These are phyloP conservation scores for Neodontobutis hainanensis DNA, from an alignment of 2,113 vertebrate species.

Conservation along the genomic window DNA sequence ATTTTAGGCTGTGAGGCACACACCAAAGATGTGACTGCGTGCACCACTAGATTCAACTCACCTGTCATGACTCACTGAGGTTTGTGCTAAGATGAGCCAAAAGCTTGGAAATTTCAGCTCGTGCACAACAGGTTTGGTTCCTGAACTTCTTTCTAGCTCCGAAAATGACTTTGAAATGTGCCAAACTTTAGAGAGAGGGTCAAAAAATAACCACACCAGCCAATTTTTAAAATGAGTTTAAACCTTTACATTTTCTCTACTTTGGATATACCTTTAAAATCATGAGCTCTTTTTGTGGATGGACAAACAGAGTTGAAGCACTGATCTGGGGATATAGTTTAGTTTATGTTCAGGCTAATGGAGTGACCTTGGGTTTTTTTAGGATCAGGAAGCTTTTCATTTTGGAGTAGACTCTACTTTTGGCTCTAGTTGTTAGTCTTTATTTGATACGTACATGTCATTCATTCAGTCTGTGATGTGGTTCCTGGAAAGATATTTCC, in stretches of 20 bases:
- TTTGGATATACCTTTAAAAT: neutral
- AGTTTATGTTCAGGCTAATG: too few species aligned
- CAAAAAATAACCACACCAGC: neutral
- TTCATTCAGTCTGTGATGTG: too few species aligned
- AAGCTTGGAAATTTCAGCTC: slow-evolving; percentile 15
- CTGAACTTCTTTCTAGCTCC: too few species aligned
- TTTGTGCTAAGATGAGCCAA: neutral
- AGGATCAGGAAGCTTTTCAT: too few species aligned
- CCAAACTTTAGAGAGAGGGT: neutral
- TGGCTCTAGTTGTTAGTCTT: too few species aligned
- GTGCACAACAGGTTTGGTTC: neutral
- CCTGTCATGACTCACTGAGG: neutral
- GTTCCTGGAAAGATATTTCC: too few species aligned
- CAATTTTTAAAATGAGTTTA: neutral
- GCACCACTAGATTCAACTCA: neutral
- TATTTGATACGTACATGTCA: too few species aligned
- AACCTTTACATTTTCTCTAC: neutral
- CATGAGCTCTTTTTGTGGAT: neutral
- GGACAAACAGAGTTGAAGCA: neutral
- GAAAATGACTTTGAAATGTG: neutral
- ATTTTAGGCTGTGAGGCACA: too few species aligned
- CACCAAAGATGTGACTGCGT: too few species aligned
- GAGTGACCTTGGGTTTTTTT: too few species aligned
- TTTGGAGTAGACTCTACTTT: too few species aligned
- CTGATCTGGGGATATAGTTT: too few species aligned